Conservation (phyloP, 2,113 vertebrate species). For the Crotalus helleri region DNA sequence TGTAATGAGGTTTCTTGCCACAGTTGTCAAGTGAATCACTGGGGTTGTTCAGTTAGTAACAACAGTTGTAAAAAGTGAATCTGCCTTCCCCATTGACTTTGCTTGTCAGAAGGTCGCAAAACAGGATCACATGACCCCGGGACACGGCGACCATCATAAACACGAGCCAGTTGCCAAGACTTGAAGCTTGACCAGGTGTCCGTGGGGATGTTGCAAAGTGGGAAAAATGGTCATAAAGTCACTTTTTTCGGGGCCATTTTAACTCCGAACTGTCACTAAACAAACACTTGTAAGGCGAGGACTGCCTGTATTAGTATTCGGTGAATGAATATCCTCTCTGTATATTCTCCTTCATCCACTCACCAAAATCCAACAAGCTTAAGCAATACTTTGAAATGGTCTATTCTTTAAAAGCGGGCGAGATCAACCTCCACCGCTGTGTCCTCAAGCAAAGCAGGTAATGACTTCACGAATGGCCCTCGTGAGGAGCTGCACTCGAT, state of each 20-base stretch:
- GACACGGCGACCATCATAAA: background rate
- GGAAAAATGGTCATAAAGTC: background rate
- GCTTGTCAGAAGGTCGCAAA: background rate
- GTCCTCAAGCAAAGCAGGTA: conserved; percentile 50
- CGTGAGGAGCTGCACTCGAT: conserved; percentile 24
- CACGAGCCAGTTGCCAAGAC: background rate
- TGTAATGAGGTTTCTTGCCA: background rate
- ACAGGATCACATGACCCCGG: accelerated
- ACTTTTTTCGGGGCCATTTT: background rate
- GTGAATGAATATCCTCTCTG: background rate
- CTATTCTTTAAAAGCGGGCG: conserved; percentile 2
- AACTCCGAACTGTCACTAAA: background rate
- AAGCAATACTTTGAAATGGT: background rate
- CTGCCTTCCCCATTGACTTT: background rate
- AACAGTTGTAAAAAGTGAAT: background rate
- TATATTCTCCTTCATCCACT: background rate
- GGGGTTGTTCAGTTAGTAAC: background rate
- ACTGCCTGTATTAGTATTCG: background rate
- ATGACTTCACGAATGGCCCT: conserved; percentile 41
- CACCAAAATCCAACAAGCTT: background rate
- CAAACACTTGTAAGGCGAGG: background rate
- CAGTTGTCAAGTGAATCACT: background rate
- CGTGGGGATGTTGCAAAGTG: too few species aligned
- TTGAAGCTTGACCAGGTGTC: background rate
- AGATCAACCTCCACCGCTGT: conserved; percentile 41